These are phyloP conservation scores for Endotricha flammealis DNA, from an alignment of 2,888 invertebrate genomes.

Conservation along the genomic window DNA sequence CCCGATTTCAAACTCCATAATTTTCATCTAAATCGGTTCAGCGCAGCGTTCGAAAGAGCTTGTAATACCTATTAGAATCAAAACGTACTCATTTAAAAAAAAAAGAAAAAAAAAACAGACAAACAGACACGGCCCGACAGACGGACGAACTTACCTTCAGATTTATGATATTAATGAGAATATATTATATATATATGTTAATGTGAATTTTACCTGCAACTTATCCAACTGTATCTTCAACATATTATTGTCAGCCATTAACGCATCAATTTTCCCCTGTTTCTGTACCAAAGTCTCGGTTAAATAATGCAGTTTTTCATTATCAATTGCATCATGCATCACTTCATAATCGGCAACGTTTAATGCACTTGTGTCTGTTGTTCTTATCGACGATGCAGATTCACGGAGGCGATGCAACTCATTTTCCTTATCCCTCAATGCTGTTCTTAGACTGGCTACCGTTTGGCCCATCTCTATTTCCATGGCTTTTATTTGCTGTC, in stretches of 20 bases:
- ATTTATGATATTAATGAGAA: too few species aligned
- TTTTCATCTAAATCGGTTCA: too few species aligned
- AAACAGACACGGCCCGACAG: too few species aligned
- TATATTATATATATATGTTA: neutral
- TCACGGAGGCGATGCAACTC: conserved; percentile 45
- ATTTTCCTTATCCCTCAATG: conserved; percentile 49
- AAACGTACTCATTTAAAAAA: too few species aligned
- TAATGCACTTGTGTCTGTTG: conserved; percentile 48
- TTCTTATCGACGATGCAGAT: conserved; percentile 29
- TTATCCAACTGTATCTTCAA: conserved; percentile 90
- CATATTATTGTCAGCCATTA: conserved; percentile 91
- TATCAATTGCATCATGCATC: conserved; percentile 43
- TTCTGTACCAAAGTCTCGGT: conserved; percentile 92
- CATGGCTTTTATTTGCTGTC: conserved; percentile 51
- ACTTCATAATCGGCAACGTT: conserved; percentile 65
- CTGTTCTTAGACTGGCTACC: conserved; percentile 44
- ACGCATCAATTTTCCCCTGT: conserved; percentile 89
- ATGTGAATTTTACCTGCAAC: conserved; percentile 77
- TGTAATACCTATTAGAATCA: too few species aligned
- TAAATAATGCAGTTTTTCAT: conserved; percentile 75
- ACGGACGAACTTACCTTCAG: too few species aligned
- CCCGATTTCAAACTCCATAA: too few species aligned
- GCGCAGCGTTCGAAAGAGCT: too few species aligned
- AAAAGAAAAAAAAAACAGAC: too few species aligned
- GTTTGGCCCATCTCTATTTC: conserved; percentile 54